These are phyloP conservation scores for Furcifer pardalis DNA, from an alignment of 2,797 vertebrate species.

Conservation along the genomic window DNA sequence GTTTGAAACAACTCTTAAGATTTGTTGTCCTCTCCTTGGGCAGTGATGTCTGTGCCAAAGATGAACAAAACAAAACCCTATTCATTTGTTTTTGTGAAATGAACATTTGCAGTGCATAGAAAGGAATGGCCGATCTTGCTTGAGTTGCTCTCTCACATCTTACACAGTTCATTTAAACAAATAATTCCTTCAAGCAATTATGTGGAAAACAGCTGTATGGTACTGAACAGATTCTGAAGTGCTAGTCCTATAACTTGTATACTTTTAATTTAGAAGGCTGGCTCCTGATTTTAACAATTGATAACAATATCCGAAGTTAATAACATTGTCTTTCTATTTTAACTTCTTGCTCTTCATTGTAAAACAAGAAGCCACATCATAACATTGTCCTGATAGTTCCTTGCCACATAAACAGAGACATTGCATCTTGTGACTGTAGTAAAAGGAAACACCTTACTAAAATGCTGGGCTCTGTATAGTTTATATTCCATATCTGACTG, in stretches of 20 bases:
- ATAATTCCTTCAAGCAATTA: background rate
- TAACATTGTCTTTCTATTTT: background rate
- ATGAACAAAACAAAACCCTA: background rate
- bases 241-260: background rate
- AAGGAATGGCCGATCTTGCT: background rate
- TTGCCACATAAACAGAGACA: too few relatives aligned
- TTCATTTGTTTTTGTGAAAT: background rate
- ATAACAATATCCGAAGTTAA: background rate
- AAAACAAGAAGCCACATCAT: background rate
- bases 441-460: too few relatives aligned
- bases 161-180: background rate
- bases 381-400: background rate
- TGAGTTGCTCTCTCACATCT: background rate
- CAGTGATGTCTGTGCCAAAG: too few relatives aligned
- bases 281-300: background rate
- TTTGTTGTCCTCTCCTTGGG: too few relatives aligned
- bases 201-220: background rate
- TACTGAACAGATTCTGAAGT: background rate
- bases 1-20: background rate
- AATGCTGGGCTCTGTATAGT: too few relatives aligned
- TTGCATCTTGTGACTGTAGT: too few relatives aligned
- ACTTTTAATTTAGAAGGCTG: background rate
- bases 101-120: background rate
- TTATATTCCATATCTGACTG: too few relatives aligned
- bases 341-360: background rate